phyloP scores from a whole-genome alignment of 2,888 invertebrate species.

The Archips crataeganus region DNA sequence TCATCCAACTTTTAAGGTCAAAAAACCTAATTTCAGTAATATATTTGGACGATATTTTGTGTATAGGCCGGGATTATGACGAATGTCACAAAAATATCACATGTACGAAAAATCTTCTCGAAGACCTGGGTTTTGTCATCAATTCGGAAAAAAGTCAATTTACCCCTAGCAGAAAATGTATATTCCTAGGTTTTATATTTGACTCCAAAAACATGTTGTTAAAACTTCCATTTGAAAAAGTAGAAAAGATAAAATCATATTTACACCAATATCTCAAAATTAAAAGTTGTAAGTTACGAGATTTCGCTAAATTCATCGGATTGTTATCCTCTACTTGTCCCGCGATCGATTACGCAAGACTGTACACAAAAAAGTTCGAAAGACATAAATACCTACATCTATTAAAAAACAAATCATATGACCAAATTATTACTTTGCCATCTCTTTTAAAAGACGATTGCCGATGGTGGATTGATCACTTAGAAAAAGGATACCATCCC shows the following conservation, averaged over 20 bases:
- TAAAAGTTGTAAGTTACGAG: neutral
- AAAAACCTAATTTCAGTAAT: neutral
- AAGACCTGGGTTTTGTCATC: conserved; percentile 12
- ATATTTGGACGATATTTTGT: conserved; percentile 9
- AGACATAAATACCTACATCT: neutral
- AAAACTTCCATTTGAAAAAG: neutral
- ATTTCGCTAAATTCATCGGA: neutral
- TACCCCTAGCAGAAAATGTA: conserved; percentile 8
- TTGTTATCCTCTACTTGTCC: neutral
- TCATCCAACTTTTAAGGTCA: neutral
- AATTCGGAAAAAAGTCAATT: conserved; percentile 21
- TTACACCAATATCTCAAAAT: neutral
- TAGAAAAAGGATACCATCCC: neutral
- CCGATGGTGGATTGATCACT: neutral
- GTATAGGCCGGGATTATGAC: neutral
- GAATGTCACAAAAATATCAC: neutral
- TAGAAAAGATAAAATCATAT: neutral
- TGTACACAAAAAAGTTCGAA: neutral
- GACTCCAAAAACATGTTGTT: neutral
- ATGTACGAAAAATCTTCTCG: too few relatives aligned
- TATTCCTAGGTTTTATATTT: conserved; percentile 23
- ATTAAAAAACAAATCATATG: neutral
- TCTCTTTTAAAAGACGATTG: neutral
- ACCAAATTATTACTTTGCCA: neutral
- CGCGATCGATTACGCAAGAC: neutral